A percentile compares a stretch with the other conserved stretches of the same genome.
Conservation (phyloP, 37 sponge, comb jelly and placozoan genomes). For the Chondrosia reniformis region DNA sequence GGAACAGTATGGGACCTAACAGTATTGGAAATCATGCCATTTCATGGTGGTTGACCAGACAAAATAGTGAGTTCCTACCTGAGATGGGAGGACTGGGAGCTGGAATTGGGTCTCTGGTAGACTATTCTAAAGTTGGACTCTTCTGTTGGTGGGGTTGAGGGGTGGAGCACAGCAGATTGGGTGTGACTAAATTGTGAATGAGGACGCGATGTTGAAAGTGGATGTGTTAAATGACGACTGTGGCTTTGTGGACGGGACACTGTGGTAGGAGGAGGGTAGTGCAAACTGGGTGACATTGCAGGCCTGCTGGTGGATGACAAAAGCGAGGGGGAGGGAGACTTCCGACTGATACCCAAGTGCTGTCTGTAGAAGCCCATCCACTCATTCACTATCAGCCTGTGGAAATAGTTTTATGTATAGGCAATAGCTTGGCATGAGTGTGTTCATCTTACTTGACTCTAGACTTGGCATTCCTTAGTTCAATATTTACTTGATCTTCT, state of each 20-base stretch:
- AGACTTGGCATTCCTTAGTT: slow-evolving; percentile 14
- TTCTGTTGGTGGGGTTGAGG: neutral
- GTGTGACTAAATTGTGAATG: neutral
- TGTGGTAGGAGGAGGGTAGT: neutral
- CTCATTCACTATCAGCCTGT: slow-evolving; percentile 47
- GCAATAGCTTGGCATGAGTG: too few species aligned
- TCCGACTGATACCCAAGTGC: slow-evolving; percentile 45
- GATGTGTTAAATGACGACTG: slow-evolving; percentile 45
- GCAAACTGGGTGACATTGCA: neutral
- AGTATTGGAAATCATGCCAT: too few species aligned
- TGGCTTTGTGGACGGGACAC: slow-evolving; percentile 16
- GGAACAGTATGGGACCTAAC: neutral
- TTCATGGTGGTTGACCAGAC: neutral
- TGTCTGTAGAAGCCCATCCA: slow-evolving; percentile 71
- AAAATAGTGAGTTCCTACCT: neutral
- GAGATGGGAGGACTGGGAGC: neutral
- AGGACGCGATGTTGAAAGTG: slow-evolving; percentile 19
- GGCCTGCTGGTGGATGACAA: neutral
- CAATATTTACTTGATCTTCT: neutral
- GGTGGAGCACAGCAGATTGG: neutral
- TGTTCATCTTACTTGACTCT: slow-evolving; percentile 29
- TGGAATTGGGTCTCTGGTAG: neutral
- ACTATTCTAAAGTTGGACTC: neutral
- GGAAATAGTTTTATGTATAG: too few species aligned
- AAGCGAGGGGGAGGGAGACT: neutral